A percentile compares a stretch with the other conserved stretches of the same genome.
Evolutionary conservation across 2,113 vertebrate genomes (phyloP).

Genomic region (Lipophrys pholis): DNA sequence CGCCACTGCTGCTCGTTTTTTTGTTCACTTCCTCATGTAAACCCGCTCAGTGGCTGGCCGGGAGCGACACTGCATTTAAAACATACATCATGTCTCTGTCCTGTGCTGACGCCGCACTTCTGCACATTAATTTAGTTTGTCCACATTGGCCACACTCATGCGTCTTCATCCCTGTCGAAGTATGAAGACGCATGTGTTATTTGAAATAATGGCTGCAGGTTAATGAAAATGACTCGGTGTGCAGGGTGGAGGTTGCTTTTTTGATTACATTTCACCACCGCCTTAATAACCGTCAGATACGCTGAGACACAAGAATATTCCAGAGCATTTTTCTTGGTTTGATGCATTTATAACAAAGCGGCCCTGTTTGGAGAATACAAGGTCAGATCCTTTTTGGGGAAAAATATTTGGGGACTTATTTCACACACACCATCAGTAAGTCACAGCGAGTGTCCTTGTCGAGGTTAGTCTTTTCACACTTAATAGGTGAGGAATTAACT

Average conservation of each 20-base stretch:
- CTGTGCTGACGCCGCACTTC: conserved; percentile 52
- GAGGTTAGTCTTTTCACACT: conserved; percentile 63
- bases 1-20: neutral
- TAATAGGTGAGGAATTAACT: conserved; percentile 51
- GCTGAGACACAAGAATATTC: conserved; percentile 49
- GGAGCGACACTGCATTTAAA: conserved; percentile 17
- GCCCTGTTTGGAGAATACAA: conserved; percentile 12
- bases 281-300: conserved; percentile 68
- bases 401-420: neutral
- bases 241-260: conserved; percentile 60
- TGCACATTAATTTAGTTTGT: conserved; percentile 33
- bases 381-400: conserved; percentile 31
- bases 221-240: conserved; percentile 80
- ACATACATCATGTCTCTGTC: conserved; percentile 5
- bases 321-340: neutral
- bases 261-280: conserved; percentile 74
- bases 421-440: conserved; percentile 7
- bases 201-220: conserved; percentile 79
- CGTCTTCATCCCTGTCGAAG: conserved; percentile 33
- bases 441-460: conserved; percentile 52
- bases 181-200: conserved; percentile 67
- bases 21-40: conserved; percentile 10
- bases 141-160: conserved; percentile 25
- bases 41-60: conserved; percentile 6
- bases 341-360: conserved; percentile 11